Evolutionary conservation across 2,888 invertebrate species (phyloP), one percentile per base, ranked within the genome.

Genomic region (Nasonia oneida): DNA sequence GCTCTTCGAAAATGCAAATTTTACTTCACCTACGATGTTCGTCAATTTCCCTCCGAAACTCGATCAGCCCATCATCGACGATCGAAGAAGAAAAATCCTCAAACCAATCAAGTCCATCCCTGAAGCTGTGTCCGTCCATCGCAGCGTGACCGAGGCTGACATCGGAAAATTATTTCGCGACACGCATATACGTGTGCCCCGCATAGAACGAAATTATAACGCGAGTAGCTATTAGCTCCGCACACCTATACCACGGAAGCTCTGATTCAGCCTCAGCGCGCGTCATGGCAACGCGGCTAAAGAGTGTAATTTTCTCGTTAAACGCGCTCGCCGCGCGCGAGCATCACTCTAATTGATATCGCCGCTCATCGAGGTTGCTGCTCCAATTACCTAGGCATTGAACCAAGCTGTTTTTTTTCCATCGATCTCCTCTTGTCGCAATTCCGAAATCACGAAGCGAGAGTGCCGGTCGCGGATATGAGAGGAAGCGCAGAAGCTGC

Each of bases 251-350:
- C 57, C 57, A 0, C 23, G 15, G 53, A 61, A 61, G n/a, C n/a
- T n/a, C 57, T 61, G 18, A 67, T 67, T 33, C 64, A 33, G 12
- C 67, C 12, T 14, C n/a, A 0, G 37, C 14, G 5, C 29, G 39
- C 61, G 33, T 37, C 53, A 73, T 39, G 64, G 12, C 23, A 64
- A 81, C 42, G 47, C 47, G 33, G 67, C 50, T 78, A 73, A 83
- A 71, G 73, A 70, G 33, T 67, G 37, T 37, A n/a, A 75, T 82
- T 75, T 82, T 76, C 64, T 53, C 50, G 50, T 76, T 37, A 67
- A 74, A 50, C 37, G 37, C 57, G 37, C 57, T 23, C 57, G n/a
- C 6, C 71, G 37, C 29, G 12, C 29, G 3, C 33, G 2, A n/a
- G 67, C 67, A 10, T 10, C 18, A 10, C 23, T 67, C n/a, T 37